Evolutionary conservation across 1,140 invertebrate species (phyloP).

Genomic region (Gryon sp.): DNA sequence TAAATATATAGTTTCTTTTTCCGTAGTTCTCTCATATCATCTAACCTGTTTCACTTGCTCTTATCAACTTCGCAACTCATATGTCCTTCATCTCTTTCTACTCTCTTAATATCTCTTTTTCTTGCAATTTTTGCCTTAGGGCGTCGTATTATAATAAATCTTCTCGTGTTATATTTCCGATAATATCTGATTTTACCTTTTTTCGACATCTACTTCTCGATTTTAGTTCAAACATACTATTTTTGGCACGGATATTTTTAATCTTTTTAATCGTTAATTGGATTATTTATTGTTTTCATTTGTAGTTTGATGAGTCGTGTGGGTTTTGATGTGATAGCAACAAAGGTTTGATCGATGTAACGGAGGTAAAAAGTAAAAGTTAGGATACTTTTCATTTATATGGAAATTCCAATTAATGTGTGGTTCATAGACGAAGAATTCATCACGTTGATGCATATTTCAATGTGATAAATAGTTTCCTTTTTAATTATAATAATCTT

Average conservation of each 20-base stretch:
- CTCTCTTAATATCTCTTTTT: too few species aligned
- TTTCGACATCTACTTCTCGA: constrained; percentile 1
- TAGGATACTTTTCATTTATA: neutral
- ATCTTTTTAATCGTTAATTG: neutral
- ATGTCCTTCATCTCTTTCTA: constrained; percentile 22
- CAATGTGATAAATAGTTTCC: too few species aligned
- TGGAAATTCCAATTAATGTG: constrained; percentile 8
- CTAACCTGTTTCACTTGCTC: neutral
- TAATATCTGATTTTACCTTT: constrained; percentile 34
- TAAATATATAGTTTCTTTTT: too few species aligned
- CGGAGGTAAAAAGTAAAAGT: constrained; percentile 11
- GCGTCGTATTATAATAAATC: constrained; percentile 35
- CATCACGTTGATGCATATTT: too few species aligned
- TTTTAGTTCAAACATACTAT: constrained; percentile 5
- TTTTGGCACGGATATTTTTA: constrained; percentile 16
- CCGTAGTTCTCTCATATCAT: too few species aligned
- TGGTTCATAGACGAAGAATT: too few species aligned
- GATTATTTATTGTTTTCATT: constrained; percentile 19
- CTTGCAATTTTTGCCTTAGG: constrained; percentile 30
- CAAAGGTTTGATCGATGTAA: constrained; percentile 4
- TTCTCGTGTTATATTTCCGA: constrained; percentile 18
- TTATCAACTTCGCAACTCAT: neutral
- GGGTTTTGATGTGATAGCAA: neutral
- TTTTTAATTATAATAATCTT: too few species aligned
- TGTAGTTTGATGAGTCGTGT: neutral